phyloP scores from a whole-genome alignment of 2,888 invertebrate genomes.

The Netelia inedita region DNA sequence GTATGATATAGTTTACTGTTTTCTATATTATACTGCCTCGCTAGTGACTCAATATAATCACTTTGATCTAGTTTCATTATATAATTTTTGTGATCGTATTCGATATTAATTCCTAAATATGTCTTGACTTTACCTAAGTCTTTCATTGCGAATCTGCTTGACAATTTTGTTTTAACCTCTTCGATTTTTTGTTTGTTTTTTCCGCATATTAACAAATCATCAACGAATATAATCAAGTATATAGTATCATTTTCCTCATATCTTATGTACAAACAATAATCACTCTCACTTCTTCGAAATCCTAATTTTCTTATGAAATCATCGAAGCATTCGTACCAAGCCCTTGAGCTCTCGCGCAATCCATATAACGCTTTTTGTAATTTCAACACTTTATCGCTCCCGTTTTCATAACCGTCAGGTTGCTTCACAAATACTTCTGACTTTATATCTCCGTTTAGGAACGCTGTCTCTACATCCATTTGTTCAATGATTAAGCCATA shows the following conservation, averaged over 20 bases:
- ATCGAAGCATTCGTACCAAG: conserved; percentile 18
- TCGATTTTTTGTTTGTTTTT: conserved; percentile 64
- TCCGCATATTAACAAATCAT: conserved; percentile 6
- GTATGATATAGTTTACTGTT: conserved; percentile 72
- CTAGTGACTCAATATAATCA: conserved; percentile 69
- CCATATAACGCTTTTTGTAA: conserved; percentile 26
- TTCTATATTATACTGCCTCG: conserved; percentile 68
- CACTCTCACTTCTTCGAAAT: conserved; percentile 12
- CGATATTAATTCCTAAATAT: conserved; percentile 79
- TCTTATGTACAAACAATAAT: conserved; percentile 6
- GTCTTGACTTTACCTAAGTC: conserved; percentile 76
- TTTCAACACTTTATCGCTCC: not conserved
- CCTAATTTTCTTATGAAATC: not conserved
- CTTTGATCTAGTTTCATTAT: conserved; percentile 75
- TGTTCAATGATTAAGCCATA: not conserved
- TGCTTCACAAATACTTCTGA: conserved; percentile 8
- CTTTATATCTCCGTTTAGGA: conserved; percentile 10
- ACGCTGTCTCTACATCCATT: conserved; percentile 24
- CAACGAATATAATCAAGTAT: not conserved
- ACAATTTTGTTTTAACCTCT: conserved; percentile 71
- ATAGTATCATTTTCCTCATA: not conserved
- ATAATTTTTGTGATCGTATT: conserved; percentile 69
- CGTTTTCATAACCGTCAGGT: conserved; percentile 9
- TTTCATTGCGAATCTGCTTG: conserved; percentile 68
- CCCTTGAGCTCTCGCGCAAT: conserved; percentile 10